phyloP scores from a whole-genome alignment of 2,888 invertebrate genomes.

The Gastracanthus pulcherrimus region DNA sequence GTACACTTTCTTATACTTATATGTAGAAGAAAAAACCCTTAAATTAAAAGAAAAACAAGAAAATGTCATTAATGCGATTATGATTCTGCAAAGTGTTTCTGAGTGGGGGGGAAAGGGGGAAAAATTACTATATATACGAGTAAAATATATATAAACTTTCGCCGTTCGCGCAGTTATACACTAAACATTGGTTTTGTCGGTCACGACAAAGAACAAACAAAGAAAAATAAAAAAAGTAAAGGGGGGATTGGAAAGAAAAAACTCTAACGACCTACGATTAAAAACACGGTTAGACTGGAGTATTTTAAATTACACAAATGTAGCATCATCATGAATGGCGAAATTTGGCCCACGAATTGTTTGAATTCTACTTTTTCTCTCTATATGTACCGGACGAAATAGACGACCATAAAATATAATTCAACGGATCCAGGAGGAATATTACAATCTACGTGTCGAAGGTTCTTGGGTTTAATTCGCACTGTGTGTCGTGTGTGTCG shows the following conservation, averaged over 20 bases:
- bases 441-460: constrained; percentile 17
- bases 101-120: too few species aligned
- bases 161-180: constrained; percentile 34
- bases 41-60: constrained; percentile 45
- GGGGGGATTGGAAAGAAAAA: constrained; percentile 4
- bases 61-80: constrained; percentile 29
- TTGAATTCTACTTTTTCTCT: not conserved
- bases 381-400: constrained; percentile 14
- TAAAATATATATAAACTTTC: constrained; percentile 36
- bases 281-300: constrained; percentile 52
- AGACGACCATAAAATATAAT: constrained; percentile 34
- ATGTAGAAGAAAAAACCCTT: constrained; percentile 55
- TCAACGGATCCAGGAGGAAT: constrained; percentile 39
- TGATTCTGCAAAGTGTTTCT: constrained; percentile 24
- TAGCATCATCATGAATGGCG: constrained; percentile 16
- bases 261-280: constrained; percentile 43
- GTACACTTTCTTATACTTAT: constrained; percentile 54
- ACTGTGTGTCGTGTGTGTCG: constrained; percentile 8
- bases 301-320: constrained; percentile 51
- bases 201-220: constrained; percentile 25
- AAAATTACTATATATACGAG: constrained; percentile 16
- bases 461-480: constrained; percentile 32
- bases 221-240: constrained; percentile 5
- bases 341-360: constrained; percentile 10
- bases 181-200: constrained; percentile 22